Evolutionary conservation across 2,888 invertebrate species (phyloP).

Genomic region (Dimorphilus gyrociliatus): DNA sequence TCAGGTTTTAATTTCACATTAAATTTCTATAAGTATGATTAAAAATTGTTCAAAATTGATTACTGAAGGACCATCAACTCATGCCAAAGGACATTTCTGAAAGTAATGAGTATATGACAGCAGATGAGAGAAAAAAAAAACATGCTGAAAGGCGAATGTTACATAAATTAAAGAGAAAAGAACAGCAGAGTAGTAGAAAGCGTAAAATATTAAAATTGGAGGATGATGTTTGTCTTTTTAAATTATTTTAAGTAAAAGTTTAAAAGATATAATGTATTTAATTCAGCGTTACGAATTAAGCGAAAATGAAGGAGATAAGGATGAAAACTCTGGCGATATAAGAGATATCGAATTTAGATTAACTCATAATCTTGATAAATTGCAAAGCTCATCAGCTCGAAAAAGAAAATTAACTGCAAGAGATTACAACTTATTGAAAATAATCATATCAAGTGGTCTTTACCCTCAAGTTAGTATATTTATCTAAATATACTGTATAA

Average conservation of each 20-base stretch:
- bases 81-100: no score
- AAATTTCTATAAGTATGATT: no score
- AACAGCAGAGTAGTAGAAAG: conserved; percentile 50
- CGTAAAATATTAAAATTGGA: conserved; percentile 50
- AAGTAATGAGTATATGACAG: conserved; percentile 41
- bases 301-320: conserved; percentile 38
- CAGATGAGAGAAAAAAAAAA: conserved; percentile 54
- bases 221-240: conserved; percentile 11
- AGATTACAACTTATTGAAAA: conserved; percentile 34
- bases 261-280: background rate
- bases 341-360: conserved; percentile 72
- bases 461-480: conserved; percentile 84
- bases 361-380: conserved; percentile 48
- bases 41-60: no score
- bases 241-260: background rate
- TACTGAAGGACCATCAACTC: no score
- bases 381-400: no score
- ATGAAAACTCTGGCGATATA: conserved; percentile 53
- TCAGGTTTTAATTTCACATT: no score
- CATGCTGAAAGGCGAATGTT: conserved; percentile 77
- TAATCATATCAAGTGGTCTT: conserved; percentile 74
- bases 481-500: no score
- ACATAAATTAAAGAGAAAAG: conserved; percentile 56
- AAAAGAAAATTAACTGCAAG: no score
- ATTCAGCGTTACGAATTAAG: conserved; percentile 16